Evolutionary conservation across 1,140 invertebrate species (phyloP).

Genomic region (Andricus grossulariae): DNA sequence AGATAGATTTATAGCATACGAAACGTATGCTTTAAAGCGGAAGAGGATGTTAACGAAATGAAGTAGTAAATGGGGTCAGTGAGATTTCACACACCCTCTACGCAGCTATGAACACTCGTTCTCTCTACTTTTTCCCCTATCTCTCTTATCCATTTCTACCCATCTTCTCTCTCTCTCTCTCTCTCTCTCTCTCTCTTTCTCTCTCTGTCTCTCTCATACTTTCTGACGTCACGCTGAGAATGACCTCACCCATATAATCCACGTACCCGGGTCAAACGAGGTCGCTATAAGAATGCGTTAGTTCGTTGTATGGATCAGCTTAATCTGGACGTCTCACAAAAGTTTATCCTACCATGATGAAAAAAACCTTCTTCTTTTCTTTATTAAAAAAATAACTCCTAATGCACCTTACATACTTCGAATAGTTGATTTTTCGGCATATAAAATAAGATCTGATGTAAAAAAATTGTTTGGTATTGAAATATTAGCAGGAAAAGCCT

Average conservation of each 20-base stretch:
- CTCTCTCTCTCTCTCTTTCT: not conserved
- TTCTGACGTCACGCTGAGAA: constrained; percentile 24
- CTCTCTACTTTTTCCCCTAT: constrained; percentile 8
- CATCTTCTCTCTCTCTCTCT: not conserved
- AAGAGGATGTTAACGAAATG: constrained; percentile 14
- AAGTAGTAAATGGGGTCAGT: constrained; percentile 26
- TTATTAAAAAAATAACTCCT: not conserved
- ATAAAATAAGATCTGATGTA: too few relatives aligned
- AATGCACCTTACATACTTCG: too few relatives aligned
- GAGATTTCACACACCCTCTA: constrained; percentile 15
- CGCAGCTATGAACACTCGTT: not conserved
- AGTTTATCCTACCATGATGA: too few relatives aligned
- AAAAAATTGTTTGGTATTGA: too few relatives aligned
- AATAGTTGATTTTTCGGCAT: too few relatives aligned
- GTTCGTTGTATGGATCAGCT: not conserved
- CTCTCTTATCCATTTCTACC: not conserved
- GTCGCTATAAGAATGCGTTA: not conserved
- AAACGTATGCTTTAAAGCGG: not conserved
- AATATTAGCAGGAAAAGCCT: too few relatives aligned
- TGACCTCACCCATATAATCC: constrained; percentile 20
- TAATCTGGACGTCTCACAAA: not conserved
- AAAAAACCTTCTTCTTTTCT: not conserved
- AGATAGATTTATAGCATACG: not conserved
- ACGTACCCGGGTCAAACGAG: constrained; percentile 15
- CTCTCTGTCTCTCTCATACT: not conserved